Conservation (phyloP, 2,797 vertebrate genomes). For the Sebastes ruberrimus region DNA sequence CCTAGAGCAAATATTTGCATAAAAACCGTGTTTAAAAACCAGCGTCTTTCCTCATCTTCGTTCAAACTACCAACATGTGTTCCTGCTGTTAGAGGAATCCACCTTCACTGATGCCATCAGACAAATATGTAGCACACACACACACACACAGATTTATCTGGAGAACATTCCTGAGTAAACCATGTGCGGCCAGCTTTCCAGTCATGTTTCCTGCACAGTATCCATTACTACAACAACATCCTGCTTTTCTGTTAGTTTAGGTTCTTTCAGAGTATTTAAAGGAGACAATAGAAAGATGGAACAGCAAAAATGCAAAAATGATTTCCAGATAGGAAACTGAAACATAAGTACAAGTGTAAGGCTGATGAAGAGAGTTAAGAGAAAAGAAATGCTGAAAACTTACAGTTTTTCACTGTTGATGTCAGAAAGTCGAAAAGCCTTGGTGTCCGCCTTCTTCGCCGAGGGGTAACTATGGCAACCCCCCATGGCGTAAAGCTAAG, state of each 20-base stretch:
- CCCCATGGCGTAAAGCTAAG: constrained; percentile 80
- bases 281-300: background rate
- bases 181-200: constrained; percentile 53
- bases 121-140: constrained; percentile 68
- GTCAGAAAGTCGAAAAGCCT: constrained; percentile 60
- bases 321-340: background rate
- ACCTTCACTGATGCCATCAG: constrained; percentile 74
- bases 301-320: background rate
- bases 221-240: background rate
- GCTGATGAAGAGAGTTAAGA: background rate
- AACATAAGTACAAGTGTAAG: background rate
- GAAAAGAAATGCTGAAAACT: constrained; percentile 48
- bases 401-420: constrained; percentile 74
- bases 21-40: constrained; percentile 25
- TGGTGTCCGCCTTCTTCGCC: constrained; percentile 64
- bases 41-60: background rate
- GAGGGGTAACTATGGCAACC: constrained; percentile 84
- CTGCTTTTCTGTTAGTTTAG: background rate
- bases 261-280: background rate
- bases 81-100: constrained; percentile 56
- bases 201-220: constrained; percentile 13
- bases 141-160: constrained; percentile 48
- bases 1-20: constrained; percentile 43
- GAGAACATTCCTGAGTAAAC: constrained; percentile 67
- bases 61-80: constrained; percentile 47